Conservation (phyloP, 1,140 invertebrate genomes). For the Aphidius ervi region DNA sequence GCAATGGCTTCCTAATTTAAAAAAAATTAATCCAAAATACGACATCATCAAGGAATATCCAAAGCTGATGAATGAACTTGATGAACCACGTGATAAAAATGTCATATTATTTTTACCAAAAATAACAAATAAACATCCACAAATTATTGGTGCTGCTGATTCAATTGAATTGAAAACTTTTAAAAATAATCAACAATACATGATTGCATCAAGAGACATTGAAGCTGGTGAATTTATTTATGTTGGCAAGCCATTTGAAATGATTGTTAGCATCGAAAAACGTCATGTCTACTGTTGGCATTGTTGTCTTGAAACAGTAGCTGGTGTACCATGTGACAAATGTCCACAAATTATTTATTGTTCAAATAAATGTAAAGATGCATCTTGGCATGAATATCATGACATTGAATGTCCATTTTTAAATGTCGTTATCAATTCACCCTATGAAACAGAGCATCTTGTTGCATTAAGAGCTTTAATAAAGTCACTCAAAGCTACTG, state of each 20-base stretch:
- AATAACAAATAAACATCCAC: constrained; percentile 4
- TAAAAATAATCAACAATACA: constrained; percentile 57
- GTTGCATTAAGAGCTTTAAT: too few relatives aligned
- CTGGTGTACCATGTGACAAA: constrained; percentile 59
- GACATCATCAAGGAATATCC: too few relatives aligned
- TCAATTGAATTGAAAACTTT: constrained; percentile 7
- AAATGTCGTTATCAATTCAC: constrained; percentile 24
- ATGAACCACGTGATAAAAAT: background rate
- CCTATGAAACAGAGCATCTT: too few relatives aligned
- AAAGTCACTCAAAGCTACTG: too few relatives aligned
- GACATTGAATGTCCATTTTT: constrained; percentile 66
- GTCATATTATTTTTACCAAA: constrained; percentile 3
- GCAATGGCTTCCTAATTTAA: too few relatives aligned
- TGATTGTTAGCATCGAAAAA: constrained; percentile 59
- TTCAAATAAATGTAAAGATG: constrained; percentile 59
- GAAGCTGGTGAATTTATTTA: constrained; percentile 69
- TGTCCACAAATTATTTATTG: constrained; percentile 68
- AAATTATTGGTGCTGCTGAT: constrained; percentile 12
- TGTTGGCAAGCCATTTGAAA: constrained; percentile 70
- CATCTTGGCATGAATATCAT: constrained; percentile 64
- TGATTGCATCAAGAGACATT: constrained; percentile 60
- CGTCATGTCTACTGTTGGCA: constrained; percentile 65
- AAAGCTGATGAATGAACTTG: background rate
- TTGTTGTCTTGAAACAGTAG: constrained; percentile 63
- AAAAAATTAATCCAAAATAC: too few relatives aligned